phyloP scores from a whole-genome alignment of 2,888 invertebrate genomes.

The Parthenolecanium corni region DNA sequence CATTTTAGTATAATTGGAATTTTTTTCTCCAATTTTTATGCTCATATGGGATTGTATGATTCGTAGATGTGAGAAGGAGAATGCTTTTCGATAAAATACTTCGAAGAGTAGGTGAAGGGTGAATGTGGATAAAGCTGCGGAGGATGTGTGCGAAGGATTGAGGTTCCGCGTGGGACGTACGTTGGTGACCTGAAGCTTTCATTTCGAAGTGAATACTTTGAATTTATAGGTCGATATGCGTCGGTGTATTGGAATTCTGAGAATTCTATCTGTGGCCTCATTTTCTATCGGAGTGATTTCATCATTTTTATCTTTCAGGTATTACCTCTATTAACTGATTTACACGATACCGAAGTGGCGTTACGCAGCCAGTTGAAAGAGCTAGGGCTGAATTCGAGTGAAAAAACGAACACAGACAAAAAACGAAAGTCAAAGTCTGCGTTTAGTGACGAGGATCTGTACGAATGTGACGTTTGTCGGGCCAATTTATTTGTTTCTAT shows the following conservation, averaged over 20 bases:
- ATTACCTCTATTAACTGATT: conserved; percentile 49
- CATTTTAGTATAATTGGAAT: too few relatives aligned
- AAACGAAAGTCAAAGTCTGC: conserved; percentile 40
- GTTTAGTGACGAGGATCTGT: conserved; percentile 51
- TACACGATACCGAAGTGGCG: conserved; percentile 52
- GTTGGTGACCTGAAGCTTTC: too few relatives aligned
- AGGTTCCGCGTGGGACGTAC: too few relatives aligned
- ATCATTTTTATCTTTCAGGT: conserved; percentile 38
- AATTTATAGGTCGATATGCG: not conserved
- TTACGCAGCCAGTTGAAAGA: conserved; percentile 50
- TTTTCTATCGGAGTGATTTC: not conserved
- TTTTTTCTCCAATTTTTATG: too few relatives aligned
- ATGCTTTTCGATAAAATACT: too few relatives aligned
- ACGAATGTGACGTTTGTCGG: conserved; percentile 74
- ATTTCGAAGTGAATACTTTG: too few relatives aligned
- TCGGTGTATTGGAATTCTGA: not conserved
- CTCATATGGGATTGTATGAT: too few relatives aligned
- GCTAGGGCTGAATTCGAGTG: conserved; percentile 51
- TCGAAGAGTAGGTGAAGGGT: too few relatives aligned
- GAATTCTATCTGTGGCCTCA: not conserved
- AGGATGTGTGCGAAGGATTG: too few relatives aligned
- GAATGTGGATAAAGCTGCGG: too few relatives aligned
- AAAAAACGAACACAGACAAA: conserved; percentile 50
- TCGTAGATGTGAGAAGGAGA: too few relatives aligned
- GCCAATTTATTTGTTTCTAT: conserved; percentile 71